Evolutionary conservation across 2,113 vertebrate species (phyloP).

Genomic region (Poicephalus meyeri): DNA sequence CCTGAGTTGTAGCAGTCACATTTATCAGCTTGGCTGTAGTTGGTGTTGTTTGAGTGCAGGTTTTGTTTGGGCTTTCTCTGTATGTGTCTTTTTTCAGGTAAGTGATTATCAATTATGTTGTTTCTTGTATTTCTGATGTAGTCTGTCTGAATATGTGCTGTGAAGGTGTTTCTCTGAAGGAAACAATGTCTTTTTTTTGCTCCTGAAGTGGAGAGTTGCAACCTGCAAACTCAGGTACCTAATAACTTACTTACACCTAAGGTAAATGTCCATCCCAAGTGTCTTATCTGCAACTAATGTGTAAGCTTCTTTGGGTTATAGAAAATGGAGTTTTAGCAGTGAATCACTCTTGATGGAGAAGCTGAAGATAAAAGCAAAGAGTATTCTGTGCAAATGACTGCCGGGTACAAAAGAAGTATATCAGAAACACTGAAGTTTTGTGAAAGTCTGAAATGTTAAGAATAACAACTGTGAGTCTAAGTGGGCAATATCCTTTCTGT

Average conservation of each 20-base stretch:
- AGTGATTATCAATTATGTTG: accelerated
- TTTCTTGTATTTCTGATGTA: not conserved
- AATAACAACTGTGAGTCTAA: not conserved
- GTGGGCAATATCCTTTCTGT: not conserved
- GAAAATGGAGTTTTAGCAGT: not conserved
- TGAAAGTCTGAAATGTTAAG: not conserved
- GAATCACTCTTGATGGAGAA: accelerated
- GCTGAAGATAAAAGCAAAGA: not conserved
- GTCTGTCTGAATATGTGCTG: not conserved
- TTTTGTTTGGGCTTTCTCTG: not conserved
- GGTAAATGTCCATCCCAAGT: accelerated
- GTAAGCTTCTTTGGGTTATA: not conserved
- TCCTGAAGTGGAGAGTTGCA: accelerated
- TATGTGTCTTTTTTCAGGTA: accelerated
- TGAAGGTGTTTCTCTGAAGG: not conserved
- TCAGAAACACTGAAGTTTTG: not conserved
- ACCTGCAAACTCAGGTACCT: not conserved
- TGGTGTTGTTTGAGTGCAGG: not conserved
- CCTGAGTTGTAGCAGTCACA: not conserved
- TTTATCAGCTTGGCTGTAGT: not conserved
- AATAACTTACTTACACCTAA: accelerated
- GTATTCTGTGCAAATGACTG: not conserved
- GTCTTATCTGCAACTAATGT: not conserved
- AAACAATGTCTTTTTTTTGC: accelerated
- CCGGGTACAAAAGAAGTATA: not conserved